Conservation (phyloP, 2,888 invertebrate species). For the Polymixis lichenea region DNA sequence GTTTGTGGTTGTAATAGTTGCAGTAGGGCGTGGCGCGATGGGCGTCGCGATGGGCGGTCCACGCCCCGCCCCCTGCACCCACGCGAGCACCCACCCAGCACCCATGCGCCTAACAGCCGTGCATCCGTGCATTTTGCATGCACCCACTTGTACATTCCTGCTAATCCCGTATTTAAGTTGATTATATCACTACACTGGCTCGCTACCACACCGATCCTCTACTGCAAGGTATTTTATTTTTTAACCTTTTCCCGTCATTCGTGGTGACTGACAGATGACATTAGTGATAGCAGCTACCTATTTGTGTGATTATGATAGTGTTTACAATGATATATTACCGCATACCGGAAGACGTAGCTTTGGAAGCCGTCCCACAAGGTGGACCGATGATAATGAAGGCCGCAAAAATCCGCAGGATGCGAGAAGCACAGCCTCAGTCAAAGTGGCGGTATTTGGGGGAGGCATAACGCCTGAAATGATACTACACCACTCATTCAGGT, state of each 20-base stretch:
- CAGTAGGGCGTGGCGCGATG: conserved; percentile 76
- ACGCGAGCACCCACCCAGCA: conserved; percentile 82
- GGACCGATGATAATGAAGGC: too few relatives aligned
- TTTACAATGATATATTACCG: background rate
- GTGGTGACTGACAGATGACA: background rate
- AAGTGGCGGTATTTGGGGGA: too few relatives aligned
- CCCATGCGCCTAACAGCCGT: conserved; percentile 63
- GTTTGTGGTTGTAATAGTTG: conserved; percentile 44
- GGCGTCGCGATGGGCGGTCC: conserved; percentile 77
- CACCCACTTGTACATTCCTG: background rate
- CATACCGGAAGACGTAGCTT: too few relatives aligned
- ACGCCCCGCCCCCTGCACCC: conserved; percentile 83
- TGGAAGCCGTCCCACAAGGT: too few relatives aligned
- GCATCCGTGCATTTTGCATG: conserved; percentile 14
- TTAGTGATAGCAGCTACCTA: background rate
- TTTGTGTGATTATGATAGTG: background rate
- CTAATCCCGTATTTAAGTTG: background rate
- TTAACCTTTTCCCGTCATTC: background rate
- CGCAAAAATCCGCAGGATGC: too few relatives aligned
- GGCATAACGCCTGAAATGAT: too few relatives aligned
- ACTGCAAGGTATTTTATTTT: background rate
- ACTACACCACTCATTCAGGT: background rate
- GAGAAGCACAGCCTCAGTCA: too few relatives aligned
- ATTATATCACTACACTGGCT: background rate
- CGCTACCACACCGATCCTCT: background rate